phyloP scores from a whole-genome alignment of 2,113 vertebrate genomes.

The Myodes glareolus region DNA sequence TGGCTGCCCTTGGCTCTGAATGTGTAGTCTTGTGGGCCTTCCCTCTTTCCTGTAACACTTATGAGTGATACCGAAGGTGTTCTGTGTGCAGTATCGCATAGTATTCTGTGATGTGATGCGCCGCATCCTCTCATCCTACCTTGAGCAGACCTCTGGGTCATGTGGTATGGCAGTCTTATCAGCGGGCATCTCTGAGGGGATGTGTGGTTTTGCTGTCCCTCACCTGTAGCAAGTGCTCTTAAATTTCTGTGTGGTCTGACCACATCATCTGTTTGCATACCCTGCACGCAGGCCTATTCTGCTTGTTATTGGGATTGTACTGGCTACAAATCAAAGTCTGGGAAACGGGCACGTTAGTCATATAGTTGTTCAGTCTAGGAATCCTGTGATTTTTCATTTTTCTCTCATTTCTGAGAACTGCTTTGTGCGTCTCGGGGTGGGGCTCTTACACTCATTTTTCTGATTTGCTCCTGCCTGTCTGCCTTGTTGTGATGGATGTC shows the following conservation, averaged over 20 bases:
- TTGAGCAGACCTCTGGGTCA: no score
- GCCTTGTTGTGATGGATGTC: conserved; percentile 1
- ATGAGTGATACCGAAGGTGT: not conserved
- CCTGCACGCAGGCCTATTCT: not conserved
- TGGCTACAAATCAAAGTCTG: not conserved
- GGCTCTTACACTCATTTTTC: not conserved
- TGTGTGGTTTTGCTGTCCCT: not conserved
- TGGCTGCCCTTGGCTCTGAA: not conserved
- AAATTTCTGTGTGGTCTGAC: not conserved
- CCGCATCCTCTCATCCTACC: not conserved
- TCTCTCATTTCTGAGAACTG: conserved; percentile 14
- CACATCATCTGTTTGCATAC: not conserved
- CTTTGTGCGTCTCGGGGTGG: not conserved
- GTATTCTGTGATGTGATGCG: not conserved
- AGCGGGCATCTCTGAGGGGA: not conserved
- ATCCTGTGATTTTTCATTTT: not conserved
- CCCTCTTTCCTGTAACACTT: not conserved
- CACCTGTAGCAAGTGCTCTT: not conserved
- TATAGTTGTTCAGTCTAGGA: not conserved
- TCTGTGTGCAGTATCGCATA: not conserved
- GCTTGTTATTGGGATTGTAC: not conserved
- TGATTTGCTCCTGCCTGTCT: conserved; percentile 41
- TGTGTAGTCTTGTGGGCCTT: not conserved
- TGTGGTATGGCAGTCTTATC: no score
- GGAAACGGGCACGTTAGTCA: not conserved